phyloP scores from a whole-genome alignment of 2,888 invertebrate genomes.

The Polymixis lichenea region DNA sequence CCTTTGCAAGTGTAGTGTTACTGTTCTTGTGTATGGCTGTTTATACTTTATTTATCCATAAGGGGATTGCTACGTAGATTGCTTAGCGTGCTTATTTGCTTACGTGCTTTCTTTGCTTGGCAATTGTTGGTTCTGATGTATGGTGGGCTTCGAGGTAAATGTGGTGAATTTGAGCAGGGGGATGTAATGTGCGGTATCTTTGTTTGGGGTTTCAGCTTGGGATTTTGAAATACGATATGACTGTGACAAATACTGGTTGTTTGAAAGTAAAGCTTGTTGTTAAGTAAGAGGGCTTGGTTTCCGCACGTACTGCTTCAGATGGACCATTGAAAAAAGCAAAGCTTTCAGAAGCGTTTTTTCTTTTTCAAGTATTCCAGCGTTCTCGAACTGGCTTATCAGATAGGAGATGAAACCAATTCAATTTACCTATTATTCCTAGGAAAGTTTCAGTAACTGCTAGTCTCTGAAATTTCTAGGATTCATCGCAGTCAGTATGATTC shows the following conservation, averaged over 20 bases:
- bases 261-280: neutral
- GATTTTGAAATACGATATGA: constrained; percentile 1
- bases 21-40: constrained; percentile 51
- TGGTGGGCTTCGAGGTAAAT: constrained; percentile 40
- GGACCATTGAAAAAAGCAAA: neutral
- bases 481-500: neutral
- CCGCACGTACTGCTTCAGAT: too few species aligned
- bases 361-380: neutral
- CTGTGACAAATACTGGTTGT: neutral
- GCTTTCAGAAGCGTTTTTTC: neutral
- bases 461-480: neutral
- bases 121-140: constrained; percentile 46
- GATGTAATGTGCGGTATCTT: neutral
- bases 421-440: neutral
- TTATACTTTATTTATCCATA: constrained; percentile 65
- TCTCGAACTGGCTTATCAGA: neutral
- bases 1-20: constrained; percentile 56
- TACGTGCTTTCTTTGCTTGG: constrained; percentile 45
- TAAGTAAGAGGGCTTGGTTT: too few species aligned
- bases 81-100: constrained; percentile 62
- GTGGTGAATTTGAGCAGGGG: constrained; percentile 21
- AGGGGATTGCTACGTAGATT: constrained; percentile 61
- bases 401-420: neutral
- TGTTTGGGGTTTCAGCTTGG: neutral
- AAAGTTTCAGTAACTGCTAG: neutral